phyloP scores from a whole-genome alignment of 2,797 vertebrate species.

The Acipenser ruthenus region DNA sequence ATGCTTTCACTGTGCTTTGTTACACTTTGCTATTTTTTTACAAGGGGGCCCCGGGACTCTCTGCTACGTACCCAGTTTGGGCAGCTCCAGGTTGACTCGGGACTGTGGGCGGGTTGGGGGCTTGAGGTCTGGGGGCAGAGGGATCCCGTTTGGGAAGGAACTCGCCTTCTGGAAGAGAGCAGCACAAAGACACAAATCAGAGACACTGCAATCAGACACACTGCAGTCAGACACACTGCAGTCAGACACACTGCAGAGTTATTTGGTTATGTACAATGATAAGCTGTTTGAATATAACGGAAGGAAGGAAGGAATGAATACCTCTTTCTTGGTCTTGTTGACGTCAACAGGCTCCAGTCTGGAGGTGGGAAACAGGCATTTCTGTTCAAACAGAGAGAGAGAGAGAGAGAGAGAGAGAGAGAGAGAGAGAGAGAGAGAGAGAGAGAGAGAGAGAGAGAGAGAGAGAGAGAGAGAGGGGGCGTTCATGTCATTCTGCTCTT shows the following conservation, averaged over 20 bases:
- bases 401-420: constrained; percentile 15
- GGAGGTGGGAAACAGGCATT: constrained; percentile 61
- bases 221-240: background rate
- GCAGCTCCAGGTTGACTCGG: constrained; percentile 13
- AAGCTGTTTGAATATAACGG: background rate
- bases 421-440: constrained; percentile 15
- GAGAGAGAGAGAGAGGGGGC: constrained; percentile 11
- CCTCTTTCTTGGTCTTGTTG: constrained; percentile 50
- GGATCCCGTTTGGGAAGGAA: constrained; percentile 53
- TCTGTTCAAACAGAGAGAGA: constrained; percentile 46
- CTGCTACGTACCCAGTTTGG: constrained; percentile 41
- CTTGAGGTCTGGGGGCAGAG: constrained; percentile 63
- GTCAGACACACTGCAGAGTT: background rate
- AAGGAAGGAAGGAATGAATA: constrained; percentile 39
- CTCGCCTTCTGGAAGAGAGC: no score
- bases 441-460: constrained; percentile 17
- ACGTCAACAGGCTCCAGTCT: constrained; percentile 55
- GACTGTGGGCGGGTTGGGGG: constrained; percentile 58
- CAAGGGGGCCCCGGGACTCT: background rate
- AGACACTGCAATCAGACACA: background rate
- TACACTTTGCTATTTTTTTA: background rate
- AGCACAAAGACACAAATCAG: background rate
- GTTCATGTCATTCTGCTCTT: background rate
- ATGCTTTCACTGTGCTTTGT: background rate
- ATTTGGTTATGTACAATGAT: background rate